Percentiles rank a stretch among this genome's conserved stretches.
Conservation (phyloP, 2,888 invertebrate species). For the Ectemnius cavifrons region DNA sequence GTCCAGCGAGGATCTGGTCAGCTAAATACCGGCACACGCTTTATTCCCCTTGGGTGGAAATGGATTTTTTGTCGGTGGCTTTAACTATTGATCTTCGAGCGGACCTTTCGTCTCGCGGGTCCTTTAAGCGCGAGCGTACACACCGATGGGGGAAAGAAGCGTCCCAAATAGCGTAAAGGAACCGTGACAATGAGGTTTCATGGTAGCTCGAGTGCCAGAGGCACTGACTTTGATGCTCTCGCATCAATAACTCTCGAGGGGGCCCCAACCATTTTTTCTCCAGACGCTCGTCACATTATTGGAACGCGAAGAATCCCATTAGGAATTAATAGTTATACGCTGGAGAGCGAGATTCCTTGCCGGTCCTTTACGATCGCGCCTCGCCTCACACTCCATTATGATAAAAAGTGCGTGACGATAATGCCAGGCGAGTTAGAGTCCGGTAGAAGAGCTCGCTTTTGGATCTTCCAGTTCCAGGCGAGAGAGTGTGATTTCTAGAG, state of each 20-base stretch:
- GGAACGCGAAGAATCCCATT: constrained; percentile 7
- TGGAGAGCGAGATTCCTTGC: neutral
- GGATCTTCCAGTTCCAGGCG: too few species aligned
- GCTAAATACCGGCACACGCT: too few species aligned
- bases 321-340: constrained; percentile 2
- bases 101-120: too few species aligned
- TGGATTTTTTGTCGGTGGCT: too few species aligned
- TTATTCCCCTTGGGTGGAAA: too few species aligned
- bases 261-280: too few species aligned
- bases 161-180: constrained; percentile 57
- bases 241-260: constrained; percentile 27
- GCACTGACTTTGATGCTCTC: neutral
- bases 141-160: constrained; percentile 5
- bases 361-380: constrained; percentile 1
- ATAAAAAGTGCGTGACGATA: constrained; percentile 8
- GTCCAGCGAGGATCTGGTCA: too few species aligned
- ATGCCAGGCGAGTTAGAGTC: neutral
- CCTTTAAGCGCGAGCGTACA: neutral
- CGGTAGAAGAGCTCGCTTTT: too few species aligned
- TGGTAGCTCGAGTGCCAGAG: constrained; percentile 56
- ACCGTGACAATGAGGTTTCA: constrained; percentile 69
- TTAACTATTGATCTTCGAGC: too few species aligned
- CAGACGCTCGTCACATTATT: neutral
- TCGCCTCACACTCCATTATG: constrained; percentile 4
- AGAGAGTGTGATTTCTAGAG: neutral